Conservation (phyloP, 2,888 invertebrate genomes). For the Gortyna flavago region DNA sequence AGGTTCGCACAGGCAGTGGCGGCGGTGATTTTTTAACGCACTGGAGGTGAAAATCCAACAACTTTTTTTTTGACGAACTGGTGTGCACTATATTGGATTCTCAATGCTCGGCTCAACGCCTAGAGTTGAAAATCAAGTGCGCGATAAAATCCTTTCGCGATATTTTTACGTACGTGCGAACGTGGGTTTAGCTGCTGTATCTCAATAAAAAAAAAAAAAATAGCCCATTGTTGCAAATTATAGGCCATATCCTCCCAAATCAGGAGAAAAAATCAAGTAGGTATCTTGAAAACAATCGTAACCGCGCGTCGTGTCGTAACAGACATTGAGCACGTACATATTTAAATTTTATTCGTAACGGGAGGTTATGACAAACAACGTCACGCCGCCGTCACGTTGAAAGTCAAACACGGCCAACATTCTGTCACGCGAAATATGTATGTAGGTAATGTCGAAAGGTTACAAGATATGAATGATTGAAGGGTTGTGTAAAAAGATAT, state of each 20-base stretch:
- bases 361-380: constrained; percentile 30
- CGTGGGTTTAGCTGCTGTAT: neutral
- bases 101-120: too few relatives aligned
- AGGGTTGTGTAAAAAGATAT: neutral
- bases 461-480: constrained; percentile 18
- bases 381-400: constrained; percentile 29
- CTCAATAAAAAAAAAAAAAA: neutral
- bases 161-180: neutral
- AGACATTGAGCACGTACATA: constrained; percentile 22
- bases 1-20: too few relatives aligned
- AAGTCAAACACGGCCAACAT: constrained; percentile 16
- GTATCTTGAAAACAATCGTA: constrained; percentile 21
- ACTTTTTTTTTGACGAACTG: too few relatives aligned
- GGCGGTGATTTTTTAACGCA: too few relatives aligned
- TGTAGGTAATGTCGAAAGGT: constrained; percentile 30
- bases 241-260: neutral
- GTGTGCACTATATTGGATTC: too few relatives aligned
- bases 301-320: too few relatives aligned
- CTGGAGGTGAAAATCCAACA: too few relatives aligned
- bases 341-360: constrained; percentile 49
- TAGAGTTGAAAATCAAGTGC: neutral
- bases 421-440: constrained; percentile 35
- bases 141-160: neutral
- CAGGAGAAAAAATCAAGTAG: constrained; percentile 19
- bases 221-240: neutral